Percentiles rank a stretch among this genome's conserved stretches.
These are phyloP conservation scores for Triplophysa tibetana DNA, from an alignment of 2,113 vertebrate genomes.

Conservation along the genomic window DNA sequence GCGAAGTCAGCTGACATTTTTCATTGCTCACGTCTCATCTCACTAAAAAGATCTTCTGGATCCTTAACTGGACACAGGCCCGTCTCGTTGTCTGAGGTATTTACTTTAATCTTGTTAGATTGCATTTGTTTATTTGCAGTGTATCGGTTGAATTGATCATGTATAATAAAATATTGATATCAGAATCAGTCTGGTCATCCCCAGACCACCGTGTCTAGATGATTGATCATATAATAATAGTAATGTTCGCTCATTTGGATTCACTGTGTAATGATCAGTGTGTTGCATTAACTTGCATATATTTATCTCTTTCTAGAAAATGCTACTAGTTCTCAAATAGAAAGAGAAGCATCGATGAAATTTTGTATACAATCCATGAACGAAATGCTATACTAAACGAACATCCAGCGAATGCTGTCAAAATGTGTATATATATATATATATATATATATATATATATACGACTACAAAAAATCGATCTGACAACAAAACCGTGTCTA, in stretches of 20 bases:
- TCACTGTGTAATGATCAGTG: not conserved
- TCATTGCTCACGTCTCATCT: conserved; percentile 58
- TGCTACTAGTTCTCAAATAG: not conserved
- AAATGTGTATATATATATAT: too few species aligned
- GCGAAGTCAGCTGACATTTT: conserved; percentile 77
- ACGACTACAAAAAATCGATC: too few species aligned
- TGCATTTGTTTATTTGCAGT: not conserved
- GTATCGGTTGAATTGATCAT: not conserved
- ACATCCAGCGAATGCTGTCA: too few species aligned
- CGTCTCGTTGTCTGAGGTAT: conserved; percentile 60
- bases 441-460: too few species aligned
- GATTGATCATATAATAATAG: not conserved
- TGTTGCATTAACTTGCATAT: not conserved
- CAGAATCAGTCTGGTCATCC: not conserved
- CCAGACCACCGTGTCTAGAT: not conserved
- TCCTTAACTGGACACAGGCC: conserved; percentile 41
- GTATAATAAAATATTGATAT: not conserved
- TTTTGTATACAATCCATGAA: too few species aligned
- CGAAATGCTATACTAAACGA: too few species aligned
- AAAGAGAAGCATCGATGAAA: not conserved
- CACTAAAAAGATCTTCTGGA: conserved; percentile 22
- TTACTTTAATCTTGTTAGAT: not conserved
- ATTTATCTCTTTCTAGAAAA: not conserved
- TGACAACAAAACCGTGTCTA: too few species aligned
- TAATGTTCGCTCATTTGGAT: not conserved